Evolutionary conservation across 2,113 vertebrate genomes (phyloP).

Genomic region (Mirza zaza): DNA sequence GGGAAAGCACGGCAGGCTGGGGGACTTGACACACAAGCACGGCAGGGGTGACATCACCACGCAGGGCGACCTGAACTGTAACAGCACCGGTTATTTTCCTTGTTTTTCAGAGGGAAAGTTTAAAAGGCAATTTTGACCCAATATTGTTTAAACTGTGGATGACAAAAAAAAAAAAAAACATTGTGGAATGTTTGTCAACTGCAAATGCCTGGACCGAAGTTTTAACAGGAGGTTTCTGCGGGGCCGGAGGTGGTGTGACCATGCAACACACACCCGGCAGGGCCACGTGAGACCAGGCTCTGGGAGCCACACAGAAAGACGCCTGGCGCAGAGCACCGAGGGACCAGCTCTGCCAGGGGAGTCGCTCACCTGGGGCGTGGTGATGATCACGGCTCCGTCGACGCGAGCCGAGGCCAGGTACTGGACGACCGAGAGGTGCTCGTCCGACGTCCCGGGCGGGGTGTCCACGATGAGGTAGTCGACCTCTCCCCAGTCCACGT

Average conservation of each 20-base stretch:
- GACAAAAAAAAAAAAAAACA: not conserved
- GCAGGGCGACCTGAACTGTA: not conserved
- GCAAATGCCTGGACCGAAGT: not conserved
- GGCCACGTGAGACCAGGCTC: not conserved
- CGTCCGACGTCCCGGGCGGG: constrained; percentile 95
- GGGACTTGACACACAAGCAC: rapidly evolving
- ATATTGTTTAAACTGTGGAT: not conserved
- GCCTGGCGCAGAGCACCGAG: rapidly evolving
- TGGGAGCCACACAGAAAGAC: rapidly evolving
- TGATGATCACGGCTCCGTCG: constrained; percentile 93
- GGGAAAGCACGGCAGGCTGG: not conserved
- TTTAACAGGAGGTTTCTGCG: no score
- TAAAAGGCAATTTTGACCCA: not conserved
- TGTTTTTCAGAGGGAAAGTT: not conserved
- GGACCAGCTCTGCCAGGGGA: rapidly evolving
- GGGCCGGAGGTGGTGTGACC: rapidly evolving
- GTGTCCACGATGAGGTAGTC: constrained; percentile 97
- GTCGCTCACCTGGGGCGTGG: constrained; percentile 93
- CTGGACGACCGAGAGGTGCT: constrained; percentile 95
- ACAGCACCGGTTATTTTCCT: rapidly evolving
- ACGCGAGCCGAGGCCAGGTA: constrained; percentile 89
- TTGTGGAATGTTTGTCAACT: not conserved
- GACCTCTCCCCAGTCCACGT: constrained; percentile 96
- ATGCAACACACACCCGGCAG: not conserved
- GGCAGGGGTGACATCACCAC: rapidly evolving